These are phyloP conservation scores for Amphilophus citrinellus DNA, from an alignment of 2,113 vertebrate genomes.

Conservation along the genomic window DNA sequence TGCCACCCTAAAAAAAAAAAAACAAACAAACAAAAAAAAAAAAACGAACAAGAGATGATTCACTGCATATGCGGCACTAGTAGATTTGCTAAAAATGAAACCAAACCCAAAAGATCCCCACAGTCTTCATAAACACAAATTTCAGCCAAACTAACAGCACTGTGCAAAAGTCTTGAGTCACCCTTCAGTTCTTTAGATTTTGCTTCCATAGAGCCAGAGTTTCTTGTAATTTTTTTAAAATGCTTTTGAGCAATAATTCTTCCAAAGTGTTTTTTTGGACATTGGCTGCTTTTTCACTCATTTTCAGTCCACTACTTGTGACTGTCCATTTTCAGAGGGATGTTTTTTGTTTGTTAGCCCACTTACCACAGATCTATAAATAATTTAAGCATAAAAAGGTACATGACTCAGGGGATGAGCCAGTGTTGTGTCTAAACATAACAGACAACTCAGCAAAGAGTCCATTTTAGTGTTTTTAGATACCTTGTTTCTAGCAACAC, in stretches of 20 bases:
- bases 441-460: not conserved
- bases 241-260: not conserved
- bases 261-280: not conserved
- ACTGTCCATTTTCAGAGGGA: not conserved
- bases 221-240: not conserved
- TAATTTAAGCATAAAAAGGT: not conserved
- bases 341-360: not conserved
- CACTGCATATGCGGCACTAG: constrained; percentile 7
- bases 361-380: not conserved
- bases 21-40: not conserved
- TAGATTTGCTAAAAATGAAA: not conserved
- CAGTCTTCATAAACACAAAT: not conserved
- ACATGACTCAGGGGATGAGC: not conserved
- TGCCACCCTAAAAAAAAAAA: constrained; percentile 85
- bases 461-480: not conserved
- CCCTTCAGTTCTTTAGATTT: not conserved
- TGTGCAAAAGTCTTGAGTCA: not conserved
- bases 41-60: constrained; percentile 29
- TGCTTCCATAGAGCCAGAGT: not conserved
- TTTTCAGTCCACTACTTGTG: not conserved
- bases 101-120: not conserved
- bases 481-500: not conserved
- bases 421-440: not conserved
- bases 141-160: not conserved
- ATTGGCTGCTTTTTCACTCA: not conserved